A percentile compares a stretch with the other conserved stretches of the same genome.
phyloP scores from a whole-genome alignment of 2,797 vertebrate species.

The Spheniscus humboldti region DNA sequence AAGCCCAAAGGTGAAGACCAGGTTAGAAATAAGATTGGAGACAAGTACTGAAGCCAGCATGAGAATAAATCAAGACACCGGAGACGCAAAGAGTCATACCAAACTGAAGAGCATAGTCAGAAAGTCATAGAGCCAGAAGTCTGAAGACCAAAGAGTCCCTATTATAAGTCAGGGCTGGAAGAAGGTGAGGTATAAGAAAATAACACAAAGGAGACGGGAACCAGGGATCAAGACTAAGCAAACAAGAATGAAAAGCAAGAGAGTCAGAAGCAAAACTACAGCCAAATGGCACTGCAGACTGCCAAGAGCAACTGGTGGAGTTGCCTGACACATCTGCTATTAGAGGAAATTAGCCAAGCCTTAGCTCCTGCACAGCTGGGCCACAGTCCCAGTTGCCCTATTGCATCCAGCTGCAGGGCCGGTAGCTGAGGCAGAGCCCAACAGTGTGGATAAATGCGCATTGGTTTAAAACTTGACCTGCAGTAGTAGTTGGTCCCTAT shows the following conservation, averaged over 20 bases:
- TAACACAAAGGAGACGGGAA: conserved; percentile 10
- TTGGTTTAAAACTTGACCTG: background rate
- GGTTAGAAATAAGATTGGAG: background rate
- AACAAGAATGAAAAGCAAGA: conserved; percentile 49
- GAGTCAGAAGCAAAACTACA: conserved; percentile 38
- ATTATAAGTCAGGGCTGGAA: background rate
- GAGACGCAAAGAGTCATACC: background rate
- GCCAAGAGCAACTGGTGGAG: conserved; percentile 59
- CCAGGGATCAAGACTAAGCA: conserved; percentile 39
- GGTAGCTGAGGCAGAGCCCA: conserved; percentile 19
- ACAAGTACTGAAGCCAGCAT: background rate
- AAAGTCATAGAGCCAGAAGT: background rate
- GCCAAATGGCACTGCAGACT: conserved; percentile 41
- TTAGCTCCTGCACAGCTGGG: conserved; percentile 51
- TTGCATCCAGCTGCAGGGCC: conserved; percentile 47
- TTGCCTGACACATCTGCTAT: conserved; percentile 57
- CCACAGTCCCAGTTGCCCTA: conserved; percentile 4
- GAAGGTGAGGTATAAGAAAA: background rate
- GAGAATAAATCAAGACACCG: background rate
- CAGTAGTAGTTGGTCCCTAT: background rate
- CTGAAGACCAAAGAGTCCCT: background rate
- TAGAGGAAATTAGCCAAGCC: conserved; percentile 42
- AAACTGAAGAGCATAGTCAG: background rate
- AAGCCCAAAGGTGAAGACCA: background rate
- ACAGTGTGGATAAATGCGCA: background rate